Conservation (phyloP, 2,888 invertebrate species). For the Cantharis rustica region DNA sequence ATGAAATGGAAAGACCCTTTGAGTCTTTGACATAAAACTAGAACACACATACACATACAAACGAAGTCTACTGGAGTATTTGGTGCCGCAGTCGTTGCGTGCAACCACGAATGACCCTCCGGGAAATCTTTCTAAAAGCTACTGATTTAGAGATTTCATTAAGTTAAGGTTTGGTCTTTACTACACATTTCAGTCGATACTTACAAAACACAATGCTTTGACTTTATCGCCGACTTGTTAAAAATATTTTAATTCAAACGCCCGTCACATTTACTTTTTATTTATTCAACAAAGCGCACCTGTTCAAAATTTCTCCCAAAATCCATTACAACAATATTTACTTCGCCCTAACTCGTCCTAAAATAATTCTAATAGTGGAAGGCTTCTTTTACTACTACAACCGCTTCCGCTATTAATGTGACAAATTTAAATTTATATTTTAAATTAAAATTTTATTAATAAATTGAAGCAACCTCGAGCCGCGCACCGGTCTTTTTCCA, state of each 20-base stretch:
- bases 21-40: slow-evolving; percentile 26
- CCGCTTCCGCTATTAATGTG: neutral
- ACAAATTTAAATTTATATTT: neutral
- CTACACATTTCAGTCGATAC: slow-evolving; percentile 14
- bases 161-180: slow-evolving; percentile 30
- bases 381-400: neutral
- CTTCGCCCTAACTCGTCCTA: neutral
- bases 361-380: neutral
- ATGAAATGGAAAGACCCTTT: slow-evolving; percentile 23
- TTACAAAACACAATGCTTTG: neutral
- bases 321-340: neutral
- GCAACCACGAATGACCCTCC: slow-evolving; percentile 38
- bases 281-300: neutral
- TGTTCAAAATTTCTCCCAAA: neutral
- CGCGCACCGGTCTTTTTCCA: neutral
- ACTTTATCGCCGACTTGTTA: neutral
- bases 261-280: neutral
- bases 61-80: slow-evolving; percentile 28
- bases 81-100: slow-evolving; percentile 37
- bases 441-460: neutral
- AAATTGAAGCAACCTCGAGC: neutral
- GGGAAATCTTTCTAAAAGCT: slow-evolving; percentile 46
- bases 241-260: neutral
- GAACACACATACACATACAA: slow-evolving; percentile 14
- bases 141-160: slow-evolving; percentile 46